Percentiles rank a stretch among this genome's conserved stretches.
Conservation (phyloP, 1,140 invertebrate genomes). For the Drosophila suzukii region DNA sequence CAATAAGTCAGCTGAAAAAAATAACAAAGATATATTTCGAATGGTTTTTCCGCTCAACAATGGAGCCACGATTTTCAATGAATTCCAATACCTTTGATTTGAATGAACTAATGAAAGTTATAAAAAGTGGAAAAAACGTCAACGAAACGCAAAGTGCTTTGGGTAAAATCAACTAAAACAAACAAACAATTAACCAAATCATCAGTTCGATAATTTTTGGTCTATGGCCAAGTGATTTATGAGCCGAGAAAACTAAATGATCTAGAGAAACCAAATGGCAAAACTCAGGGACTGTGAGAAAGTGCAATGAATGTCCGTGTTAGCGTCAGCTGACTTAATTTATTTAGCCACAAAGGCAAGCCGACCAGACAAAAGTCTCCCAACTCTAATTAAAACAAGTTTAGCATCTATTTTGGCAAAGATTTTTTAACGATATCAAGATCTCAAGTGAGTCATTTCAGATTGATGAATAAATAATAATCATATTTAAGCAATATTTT, state of each 20-base stretch:
- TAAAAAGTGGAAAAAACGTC: not conserved
- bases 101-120: not conserved
- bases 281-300: slow-evolving; percentile 46
- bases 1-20: slow-evolving; percentile 17
- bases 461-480: slow-evolving; percentile 51
- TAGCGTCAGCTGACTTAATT: slow-evolving; percentile 30
- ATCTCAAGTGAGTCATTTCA: slow-evolving; percentile 33
- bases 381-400: slow-evolving; percentile 52
- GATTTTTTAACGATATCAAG: slow-evolving; percentile 19
- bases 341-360: slow-evolving; percentile 33
- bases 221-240: slow-evolving; percentile 7
- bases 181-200: slow-evolving; percentile 28
- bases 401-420: slow-evolving; percentile 24
- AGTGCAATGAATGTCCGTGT: slow-evolving; percentile 48
- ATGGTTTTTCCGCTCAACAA: slow-evolving; percentile 37
- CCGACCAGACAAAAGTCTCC: slow-evolving; percentile 18
- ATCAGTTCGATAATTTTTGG: slow-evolving; percentile 9
- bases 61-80: slow-evolving; percentile 20
- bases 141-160: slow-evolving; percentile 6
- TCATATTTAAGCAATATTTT: slow-evolving; percentile 42
- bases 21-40: slow-evolving; percentile 20
- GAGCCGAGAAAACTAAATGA: slow-evolving; percentile 19
- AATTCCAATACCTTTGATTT: slow-evolving; percentile 21
- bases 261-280: slow-evolving; percentile 9
- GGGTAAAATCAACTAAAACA: slow-evolving; percentile 21